Evolutionary conservation across 1,140 invertebrate genomes (phyloP).

Genomic region (Plectrocnemia conspersa): DNA sequence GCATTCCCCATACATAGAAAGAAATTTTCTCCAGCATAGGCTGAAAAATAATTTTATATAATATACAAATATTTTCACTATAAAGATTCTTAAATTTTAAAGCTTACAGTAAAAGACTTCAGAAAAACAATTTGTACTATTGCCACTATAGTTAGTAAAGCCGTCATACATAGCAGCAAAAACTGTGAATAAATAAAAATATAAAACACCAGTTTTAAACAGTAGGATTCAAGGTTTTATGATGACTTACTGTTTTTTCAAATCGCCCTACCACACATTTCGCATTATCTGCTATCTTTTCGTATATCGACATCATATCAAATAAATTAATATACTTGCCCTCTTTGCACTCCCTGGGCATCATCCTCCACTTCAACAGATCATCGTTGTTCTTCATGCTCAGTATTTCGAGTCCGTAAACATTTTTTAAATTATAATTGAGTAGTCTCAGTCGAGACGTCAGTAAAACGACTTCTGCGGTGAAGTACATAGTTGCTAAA

Average conservation of each 20-base stretch:
- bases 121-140: background rate
- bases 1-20: background rate
- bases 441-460: background rate
- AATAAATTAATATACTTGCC: background rate
- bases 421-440: background rate
- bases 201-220: no score
- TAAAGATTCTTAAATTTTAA: no score
- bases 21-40: background rate
- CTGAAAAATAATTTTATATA: no score
- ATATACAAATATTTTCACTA: no score
- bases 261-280: background rate
- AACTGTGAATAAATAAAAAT: background rate
- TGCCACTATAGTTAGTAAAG: background rate
- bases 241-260: background rate
- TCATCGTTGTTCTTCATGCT: no score
- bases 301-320: background rate
- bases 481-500: background rate
- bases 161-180: background rate
- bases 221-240: no score
- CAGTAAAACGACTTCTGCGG: background rate
- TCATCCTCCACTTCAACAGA: background rate
- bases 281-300: background rate
- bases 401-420: background rate
- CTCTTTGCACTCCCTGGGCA: background rate
- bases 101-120: no score